Base-by-base conservation (phyloP, 2,797 vertebrate genomes). In the Heterohyrax brucei region DNA sequence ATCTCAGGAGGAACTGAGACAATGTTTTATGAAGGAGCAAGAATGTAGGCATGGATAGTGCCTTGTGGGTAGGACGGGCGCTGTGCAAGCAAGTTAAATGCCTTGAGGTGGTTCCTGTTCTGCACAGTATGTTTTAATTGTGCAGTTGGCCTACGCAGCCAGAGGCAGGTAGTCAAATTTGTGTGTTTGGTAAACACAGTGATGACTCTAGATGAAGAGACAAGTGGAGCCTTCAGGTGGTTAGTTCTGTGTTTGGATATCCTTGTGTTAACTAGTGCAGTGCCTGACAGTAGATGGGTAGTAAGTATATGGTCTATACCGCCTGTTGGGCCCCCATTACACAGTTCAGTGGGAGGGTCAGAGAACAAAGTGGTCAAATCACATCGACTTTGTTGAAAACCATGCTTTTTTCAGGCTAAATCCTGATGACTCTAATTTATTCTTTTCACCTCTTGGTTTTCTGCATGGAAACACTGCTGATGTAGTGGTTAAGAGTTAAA, bases 1-100 rank as follows among this genome's bases (percentile, higher is more conserved):
- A 50, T 93, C 84, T 93, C 89, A 89, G 9, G 26, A 62, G 30
- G n/a, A 70, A 79, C 83, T 80, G 56, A 95, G 68, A 33, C 87
- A 39, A 7, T 76, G 44, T 39, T 66, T 53, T 76, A 56, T 21
- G 46, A 48, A 53, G 85, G 48, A 72, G 18, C 39, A 76, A 84
- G 56, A 75, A 73, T 13, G 4, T 30, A 56, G 70, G 87, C 18
- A 62, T 44, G 73, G 86, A 72, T 59, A 46, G 9, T n/a, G 3
- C 59, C 39, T 2, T 48, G 89, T 61, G 5, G 14, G 7, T 56
- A 26, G 50, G 22, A 39, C 77, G 53, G 39, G 22, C 4, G 21
- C 19, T 70, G 5, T 62, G 18, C 44, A 19, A 89, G 46, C 56
- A 56, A 66, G 30, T 59, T 56, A 10, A 66, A 46, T 48, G 68